Percentiles rank a stretch among this genome's conserved stretches.
phyloP scores from a whole-genome alignment of 2,113 vertebrate species.

The Fulmarus glacialis region DNA sequence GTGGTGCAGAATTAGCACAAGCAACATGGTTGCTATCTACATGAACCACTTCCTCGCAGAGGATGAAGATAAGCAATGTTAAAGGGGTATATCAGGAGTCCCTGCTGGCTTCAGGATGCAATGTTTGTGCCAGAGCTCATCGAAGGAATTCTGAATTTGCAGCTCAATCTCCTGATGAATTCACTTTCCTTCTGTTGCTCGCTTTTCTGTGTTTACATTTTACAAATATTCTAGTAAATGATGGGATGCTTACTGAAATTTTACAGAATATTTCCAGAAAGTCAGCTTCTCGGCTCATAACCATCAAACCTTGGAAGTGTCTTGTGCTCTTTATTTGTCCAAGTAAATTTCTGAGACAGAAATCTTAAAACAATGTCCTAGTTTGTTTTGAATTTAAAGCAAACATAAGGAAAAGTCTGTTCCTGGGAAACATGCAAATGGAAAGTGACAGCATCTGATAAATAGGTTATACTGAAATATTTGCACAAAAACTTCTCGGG shows the following conservation, averaged over 20 bases:
- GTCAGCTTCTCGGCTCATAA: background rate
- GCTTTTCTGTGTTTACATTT: background rate
- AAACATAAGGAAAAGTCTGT: background rate
- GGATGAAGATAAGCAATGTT: background rate
- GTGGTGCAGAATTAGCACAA: background rate
- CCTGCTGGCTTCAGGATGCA: background rate
- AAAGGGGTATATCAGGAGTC: background rate
- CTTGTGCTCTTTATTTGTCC: background rate
- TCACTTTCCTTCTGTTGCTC: background rate
- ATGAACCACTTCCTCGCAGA: rapidly evolving
- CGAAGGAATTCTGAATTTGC: background rate
- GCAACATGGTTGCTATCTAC: rapidly evolving
- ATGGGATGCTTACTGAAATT: background rate
- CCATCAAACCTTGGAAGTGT: background rate
- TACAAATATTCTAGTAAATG: background rate
- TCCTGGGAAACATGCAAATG: background rate
- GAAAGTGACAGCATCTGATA: background rate
- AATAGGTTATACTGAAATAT: background rate
- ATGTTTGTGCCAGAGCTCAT: background rate
- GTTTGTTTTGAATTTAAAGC: background rate
- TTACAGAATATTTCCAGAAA: background rate
- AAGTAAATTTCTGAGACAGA: background rate
- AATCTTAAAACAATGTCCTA: background rate
- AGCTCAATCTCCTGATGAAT: background rate
- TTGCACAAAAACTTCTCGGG: background rate